Percentiles rank a stretch among this genome's conserved stretches.
Evolutionary conservation across 2,888 invertebrate species (phyloP).

Genomic region (Bedellia somnulentella): DNA sequence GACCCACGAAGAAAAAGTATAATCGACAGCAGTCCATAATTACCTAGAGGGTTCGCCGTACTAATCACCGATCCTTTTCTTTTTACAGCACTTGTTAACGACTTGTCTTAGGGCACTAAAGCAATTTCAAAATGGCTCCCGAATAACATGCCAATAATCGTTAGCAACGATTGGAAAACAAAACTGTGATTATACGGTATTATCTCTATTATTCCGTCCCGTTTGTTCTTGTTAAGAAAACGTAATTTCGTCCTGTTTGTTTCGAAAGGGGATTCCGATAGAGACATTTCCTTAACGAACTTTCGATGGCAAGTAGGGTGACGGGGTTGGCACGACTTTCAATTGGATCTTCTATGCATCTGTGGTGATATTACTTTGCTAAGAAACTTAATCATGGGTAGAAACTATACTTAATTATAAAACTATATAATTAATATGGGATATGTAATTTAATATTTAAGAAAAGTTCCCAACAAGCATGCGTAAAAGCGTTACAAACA

Average conservation of each 20-base stretch:
- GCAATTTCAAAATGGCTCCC: conserved; percentile 55
- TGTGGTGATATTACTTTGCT: too few relatives aligned
- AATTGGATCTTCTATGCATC: too few relatives aligned
- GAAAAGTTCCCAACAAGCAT: too few relatives aligned
- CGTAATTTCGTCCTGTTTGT: conserved; percentile 27
- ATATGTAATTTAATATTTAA: too few relatives aligned
- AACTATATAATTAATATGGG: too few relatives aligned
- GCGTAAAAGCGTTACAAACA: too few relatives aligned
- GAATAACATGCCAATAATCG: conserved; percentile 70
- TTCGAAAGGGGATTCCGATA: conserved; percentile 36
- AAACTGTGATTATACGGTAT: conserved; percentile 67
- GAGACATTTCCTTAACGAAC: conserved; percentile 59
- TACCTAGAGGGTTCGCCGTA: conserved; percentile 17
- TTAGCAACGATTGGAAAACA: conserved; percentile 69
- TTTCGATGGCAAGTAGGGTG: conserved; percentile 29
- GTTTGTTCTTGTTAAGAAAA: conserved; percentile 17
- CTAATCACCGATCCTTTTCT: conserved; percentile 30
- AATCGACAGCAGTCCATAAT: conserved; percentile 13
- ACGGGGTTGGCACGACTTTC: neutral
- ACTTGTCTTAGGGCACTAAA: conserved; percentile 49
- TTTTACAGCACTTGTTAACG: conserved; percentile 54
- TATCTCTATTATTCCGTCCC: conserved; percentile 30
- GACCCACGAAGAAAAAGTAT: conserved; percentile 8
- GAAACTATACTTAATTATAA: too few relatives aligned
- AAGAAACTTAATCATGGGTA: too few relatives aligned